Evolutionary conservation across 1,140 invertebrate species (phyloP).

Genomic region (Patella vulgata): DNA sequence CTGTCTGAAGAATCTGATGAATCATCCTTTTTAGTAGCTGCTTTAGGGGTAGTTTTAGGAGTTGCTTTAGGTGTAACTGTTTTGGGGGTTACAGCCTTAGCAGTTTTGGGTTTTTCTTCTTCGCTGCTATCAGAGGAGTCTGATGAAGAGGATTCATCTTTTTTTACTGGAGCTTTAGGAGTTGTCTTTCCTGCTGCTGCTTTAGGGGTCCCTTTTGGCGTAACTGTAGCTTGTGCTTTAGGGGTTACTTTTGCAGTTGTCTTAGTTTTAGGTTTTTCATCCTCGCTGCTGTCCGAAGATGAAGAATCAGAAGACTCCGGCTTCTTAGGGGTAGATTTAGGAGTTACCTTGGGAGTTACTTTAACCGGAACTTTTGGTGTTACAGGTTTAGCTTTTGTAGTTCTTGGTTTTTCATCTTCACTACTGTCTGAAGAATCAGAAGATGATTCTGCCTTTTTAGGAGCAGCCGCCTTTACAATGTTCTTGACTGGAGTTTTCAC

Average conservation of each 20-base stretch:
- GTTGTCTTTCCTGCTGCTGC: slow-evolving; percentile 14
- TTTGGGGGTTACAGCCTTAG: slow-evolving; percentile 10
- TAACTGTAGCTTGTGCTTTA: slow-evolving; percentile 11
- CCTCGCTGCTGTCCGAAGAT: not conserved
- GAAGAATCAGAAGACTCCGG: slow-evolving; percentile 18
- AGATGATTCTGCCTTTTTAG: slow-evolving; percentile 26
- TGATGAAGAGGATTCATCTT: slow-evolving; percentile 21
- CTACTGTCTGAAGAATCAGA: slow-evolving; percentile 23
- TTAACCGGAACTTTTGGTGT: not conserved
- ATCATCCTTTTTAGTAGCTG: slow-evolving; percentile 18
- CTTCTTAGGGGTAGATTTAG: slow-evolving; percentile 6
- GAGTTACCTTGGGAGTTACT: not conserved
- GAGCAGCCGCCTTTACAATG: slow-evolving; percentile 6
- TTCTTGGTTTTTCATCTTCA: slow-evolving; percentile 17
- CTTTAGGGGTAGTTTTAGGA: slow-evolving; percentile 17
- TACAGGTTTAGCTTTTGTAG: not conserved
- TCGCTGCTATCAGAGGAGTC: not conserved
- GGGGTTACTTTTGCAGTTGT: slow-evolving; percentile 15
- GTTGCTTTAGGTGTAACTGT: slow-evolving; percentile 14
- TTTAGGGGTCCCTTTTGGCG: slow-evolving; percentile 1
- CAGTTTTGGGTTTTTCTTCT: slow-evolving; percentile 5
- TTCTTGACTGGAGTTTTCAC: slow-evolving; percentile 12
- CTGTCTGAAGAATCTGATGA: slow-evolving; percentile 1
- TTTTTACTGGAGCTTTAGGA: slow-evolving; percentile 5
- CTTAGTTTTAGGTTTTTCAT: slow-evolving; percentile 2